Conservation (phyloP, 2,113 vertebrate genomes). For the Eidolon helvum region DNA sequence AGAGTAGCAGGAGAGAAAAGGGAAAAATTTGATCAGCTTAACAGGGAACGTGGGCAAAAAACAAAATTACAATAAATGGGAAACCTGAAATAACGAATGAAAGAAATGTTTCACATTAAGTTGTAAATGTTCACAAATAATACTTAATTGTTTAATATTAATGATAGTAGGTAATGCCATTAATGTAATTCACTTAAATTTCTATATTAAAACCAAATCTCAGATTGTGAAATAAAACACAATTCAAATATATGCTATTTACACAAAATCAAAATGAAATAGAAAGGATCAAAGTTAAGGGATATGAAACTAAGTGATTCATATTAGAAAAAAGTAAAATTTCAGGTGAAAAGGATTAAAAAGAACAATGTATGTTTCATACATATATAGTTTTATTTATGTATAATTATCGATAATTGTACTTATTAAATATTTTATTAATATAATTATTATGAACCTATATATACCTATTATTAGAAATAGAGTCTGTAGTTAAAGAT, state of each 20-base stretch:
- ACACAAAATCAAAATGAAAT: not conserved
- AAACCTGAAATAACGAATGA: not conserved
- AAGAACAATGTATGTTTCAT: not conserved
- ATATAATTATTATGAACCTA: not conserved
- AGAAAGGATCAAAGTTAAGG: not conserved
- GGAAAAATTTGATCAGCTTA: not conserved
- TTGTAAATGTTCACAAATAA: not conserved
- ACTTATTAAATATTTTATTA: not conserved
- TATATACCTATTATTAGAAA: not conserved
- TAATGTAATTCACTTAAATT: not conserved
- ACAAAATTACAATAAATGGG: not conserved
- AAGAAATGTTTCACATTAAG: not conserved
- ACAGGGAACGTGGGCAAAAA: not conserved
- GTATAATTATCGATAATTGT: not conserved
- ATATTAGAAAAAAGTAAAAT: not conserved
- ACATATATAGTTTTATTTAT: not conserved
- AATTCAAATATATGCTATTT: not conserved
- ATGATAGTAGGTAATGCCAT: not conserved
- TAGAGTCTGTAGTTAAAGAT: not conserved
- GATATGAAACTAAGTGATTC: not conserved
- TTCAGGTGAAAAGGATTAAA: not conserved
- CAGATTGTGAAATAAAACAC: not conserved
- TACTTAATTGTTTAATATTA: not conserved
- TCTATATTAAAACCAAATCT: slow-evolving; percentile 4
- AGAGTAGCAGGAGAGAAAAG: not conserved